These are phyloP conservation scores for Gallirallus australis DNA, from an alignment of 2,797 vertebrate genomes.

Conservation along the genomic window DNA sequence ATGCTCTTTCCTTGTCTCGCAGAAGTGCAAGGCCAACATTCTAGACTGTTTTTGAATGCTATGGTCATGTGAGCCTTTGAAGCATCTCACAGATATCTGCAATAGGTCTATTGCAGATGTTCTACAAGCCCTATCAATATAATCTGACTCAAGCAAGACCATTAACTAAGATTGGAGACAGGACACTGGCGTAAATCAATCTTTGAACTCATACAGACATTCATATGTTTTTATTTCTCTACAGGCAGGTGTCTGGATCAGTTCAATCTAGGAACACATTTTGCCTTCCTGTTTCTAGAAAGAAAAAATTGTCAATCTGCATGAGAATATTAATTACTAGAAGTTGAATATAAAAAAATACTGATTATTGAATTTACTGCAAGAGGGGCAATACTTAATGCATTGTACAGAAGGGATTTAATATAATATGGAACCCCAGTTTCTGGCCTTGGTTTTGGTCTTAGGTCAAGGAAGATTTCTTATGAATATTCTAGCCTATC, in stretches of 20 bases:
- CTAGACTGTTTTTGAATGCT: background rate
- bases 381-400: background rate
- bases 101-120: background rate
- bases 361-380: background rate
- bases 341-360: background rate
- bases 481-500: background rate
- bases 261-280: background rate
- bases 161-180: background rate
- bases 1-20: background rate
- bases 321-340: background rate
- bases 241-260: background rate
- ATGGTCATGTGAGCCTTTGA: background rate
- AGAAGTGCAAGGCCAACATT: rapidly evolving
- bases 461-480: background rate
- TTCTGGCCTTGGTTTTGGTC: background rate
- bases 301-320: background rate
- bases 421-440: background rate
- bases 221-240: background rate
- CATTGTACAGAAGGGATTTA: background rate
- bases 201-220: background rate
- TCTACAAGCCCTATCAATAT: background rate
- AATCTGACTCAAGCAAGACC: background rate
- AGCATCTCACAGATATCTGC: background rate
- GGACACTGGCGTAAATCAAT: background rate
- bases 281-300: background rate